These are phyloP conservation scores for Charina bottae DNA, from an alignment of 2,113 vertebrate species.

Conservation along the genomic window DNA sequence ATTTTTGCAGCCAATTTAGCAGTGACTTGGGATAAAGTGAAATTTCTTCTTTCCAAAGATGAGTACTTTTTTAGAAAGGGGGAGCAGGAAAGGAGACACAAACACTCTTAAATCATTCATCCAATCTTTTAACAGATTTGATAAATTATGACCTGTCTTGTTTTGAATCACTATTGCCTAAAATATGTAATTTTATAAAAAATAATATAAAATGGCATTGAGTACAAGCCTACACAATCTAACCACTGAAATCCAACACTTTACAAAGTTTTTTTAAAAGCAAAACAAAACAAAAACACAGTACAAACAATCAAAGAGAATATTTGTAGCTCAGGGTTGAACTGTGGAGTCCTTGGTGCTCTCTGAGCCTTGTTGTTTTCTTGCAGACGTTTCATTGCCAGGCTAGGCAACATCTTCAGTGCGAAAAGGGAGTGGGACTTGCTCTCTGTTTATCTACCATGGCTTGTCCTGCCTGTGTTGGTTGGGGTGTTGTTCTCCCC, in stretches of 20 bases:
- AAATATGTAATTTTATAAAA: not conserved
- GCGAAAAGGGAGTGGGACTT: too few relatives aligned
- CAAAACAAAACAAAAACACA: not conserved
- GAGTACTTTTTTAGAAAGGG: not conserved
- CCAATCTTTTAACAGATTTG: not conserved
- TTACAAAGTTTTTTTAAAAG: not conserved
- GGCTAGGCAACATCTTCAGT: too few relatives aligned
- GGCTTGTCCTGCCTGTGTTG: too few relatives aligned
- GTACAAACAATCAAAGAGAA: too few relatives aligned
- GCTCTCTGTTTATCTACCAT: too few relatives aligned
- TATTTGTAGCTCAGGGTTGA: too few relatives aligned
- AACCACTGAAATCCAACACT: not conserved
- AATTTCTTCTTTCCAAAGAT: constrained; percentile 5
- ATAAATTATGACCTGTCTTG: not conserved
- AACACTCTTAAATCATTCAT: not conserved
- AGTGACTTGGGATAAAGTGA: not conserved
- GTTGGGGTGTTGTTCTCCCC: too few relatives aligned
- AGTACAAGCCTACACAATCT: not conserved
- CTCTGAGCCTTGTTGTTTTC: too few relatives aligned
- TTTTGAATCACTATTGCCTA: not conserved
- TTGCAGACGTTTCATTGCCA: too few relatives aligned
- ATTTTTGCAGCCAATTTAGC: constrained; percentile 20
- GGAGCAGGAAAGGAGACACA: not conserved
- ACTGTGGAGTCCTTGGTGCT: too few relatives aligned
- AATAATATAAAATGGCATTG: not conserved